A percentile compares a stretch with the other conserved stretches of the same genome.
These are phyloP conservation scores for Pterostichus niger DNA, from an alignment of 2,888 invertebrate genomes.

Conservation along the genomic window DNA sequence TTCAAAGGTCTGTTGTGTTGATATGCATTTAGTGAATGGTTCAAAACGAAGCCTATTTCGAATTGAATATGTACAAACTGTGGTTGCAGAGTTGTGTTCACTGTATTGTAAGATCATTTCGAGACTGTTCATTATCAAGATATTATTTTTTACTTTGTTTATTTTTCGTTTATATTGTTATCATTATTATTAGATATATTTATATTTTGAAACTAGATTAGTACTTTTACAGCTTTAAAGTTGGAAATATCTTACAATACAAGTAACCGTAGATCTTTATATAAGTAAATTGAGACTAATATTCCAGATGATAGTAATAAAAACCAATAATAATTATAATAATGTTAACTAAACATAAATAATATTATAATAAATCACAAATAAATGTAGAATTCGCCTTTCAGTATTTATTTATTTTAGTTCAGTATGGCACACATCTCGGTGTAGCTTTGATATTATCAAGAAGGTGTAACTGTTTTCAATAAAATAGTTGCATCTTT, in stretches of 20 bases:
- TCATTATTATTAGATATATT: slow-evolving; percentile 44
- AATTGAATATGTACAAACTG: slow-evolving; percentile 61
- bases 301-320: slow-evolving; percentile 65
- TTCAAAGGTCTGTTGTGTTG: slow-evolving; percentile 57
- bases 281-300: slow-evolving; percentile 62
- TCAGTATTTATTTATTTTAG: slow-evolving; percentile 66
- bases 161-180: slow-evolving; percentile 56
- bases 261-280: slow-evolving; percentile 54
- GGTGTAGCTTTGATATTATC: slow-evolving; percentile 64
- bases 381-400: slow-evolving; percentile 65
- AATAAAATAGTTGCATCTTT: slow-evolving; percentile 45
- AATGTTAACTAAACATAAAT: slow-evolving; percentile 59
- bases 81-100: slow-evolving; percentile 61
- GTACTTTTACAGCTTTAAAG: slow-evolving; percentile 39
- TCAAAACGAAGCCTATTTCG: slow-evolving; percentile 39
- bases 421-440: slow-evolving; percentile 59
- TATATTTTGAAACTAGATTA: slow-evolving; percentile 37
- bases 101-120: slow-evolving; percentile 63
- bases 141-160: slow-evolving; percentile 53
- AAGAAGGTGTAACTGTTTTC: slow-evolving; percentile 44
- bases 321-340: slow-evolving; percentile 66
- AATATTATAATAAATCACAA: slow-evolving; percentile 61
- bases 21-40: slow-evolving; percentile 54
- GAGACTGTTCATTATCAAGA: slow-evolving; percentile 32
- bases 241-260: slow-evolving; percentile 59